A percentile compares a stretch with the other conserved stretches of the same genome.
Evolutionary conservation across 2,888 invertebrate genomes (phyloP).

Genomic region (Volucella inflata): DNA sequence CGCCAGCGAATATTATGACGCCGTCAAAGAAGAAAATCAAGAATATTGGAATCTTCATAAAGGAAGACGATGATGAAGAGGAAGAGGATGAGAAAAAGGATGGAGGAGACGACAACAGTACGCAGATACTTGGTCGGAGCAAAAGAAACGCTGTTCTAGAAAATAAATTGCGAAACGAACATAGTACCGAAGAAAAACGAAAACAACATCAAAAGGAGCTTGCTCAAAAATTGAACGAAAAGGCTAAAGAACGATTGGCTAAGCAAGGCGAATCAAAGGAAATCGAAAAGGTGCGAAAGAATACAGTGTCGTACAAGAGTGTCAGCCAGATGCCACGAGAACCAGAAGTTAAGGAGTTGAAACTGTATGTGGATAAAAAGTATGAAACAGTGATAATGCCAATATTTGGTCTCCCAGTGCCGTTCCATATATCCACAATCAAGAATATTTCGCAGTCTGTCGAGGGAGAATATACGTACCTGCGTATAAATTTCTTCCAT

Average conservation of each 20-base stretch:
- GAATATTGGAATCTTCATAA: slow-evolving; percentile 97
- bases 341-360: slow-evolving; percentile 95
- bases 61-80: slow-evolving; percentile 94
- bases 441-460: slow-evolving; percentile 99
- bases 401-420: slow-evolving; percentile 97
- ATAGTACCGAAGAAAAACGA: slow-evolving; percentile 98
- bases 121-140: slow-evolving; percentile 86
- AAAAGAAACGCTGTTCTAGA: slow-evolving; percentile 96
- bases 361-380: slow-evolving; percentile 97
- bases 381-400: slow-evolving; percentile 99
- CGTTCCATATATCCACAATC: slow-evolving; percentile 99
- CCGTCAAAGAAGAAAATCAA: slow-evolving; percentile 97
- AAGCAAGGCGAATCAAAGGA: slow-evolving; percentile 94
- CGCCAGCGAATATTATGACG: slow-evolving; percentile 93
- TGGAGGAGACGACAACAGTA: slow-evolving; percentile 87
- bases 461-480: slow-evolving; percentile 98
- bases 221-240: slow-evolving; percentile 94
- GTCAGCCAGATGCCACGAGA: slow-evolving; percentile 96
- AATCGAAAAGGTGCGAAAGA: slow-evolving; percentile 95
- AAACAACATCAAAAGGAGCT: slow-evolving; percentile 98
- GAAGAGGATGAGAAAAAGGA: slow-evolving; percentile 92
- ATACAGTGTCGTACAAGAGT: slow-evolving; percentile 97
- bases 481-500: slow-evolving; percentile 98
- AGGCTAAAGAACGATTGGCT: slow-evolving; percentile 95
- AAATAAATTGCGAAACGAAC: slow-evolving; percentile 96